Conservation (phyloP, 92 coral and sea anemone species). For the Diadumene lineata region DNA sequence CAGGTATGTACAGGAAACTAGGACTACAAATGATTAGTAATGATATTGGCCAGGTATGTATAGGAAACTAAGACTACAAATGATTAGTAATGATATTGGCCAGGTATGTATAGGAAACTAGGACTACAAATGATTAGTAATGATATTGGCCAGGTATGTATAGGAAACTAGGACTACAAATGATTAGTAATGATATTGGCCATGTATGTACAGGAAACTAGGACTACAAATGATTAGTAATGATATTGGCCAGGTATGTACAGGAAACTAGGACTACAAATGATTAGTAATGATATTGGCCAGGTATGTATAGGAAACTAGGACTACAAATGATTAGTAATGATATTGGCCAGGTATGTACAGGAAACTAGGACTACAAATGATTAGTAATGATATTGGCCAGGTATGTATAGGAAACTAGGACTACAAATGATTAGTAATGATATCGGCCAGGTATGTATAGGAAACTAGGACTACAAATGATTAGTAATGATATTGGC, state of each 20-base stretch:
- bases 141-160: conserved; percentile 91
- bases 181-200: background rate
- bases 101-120: too few relatives aligned
- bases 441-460: conserved; percentile 91
- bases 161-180: too few relatives aligned
- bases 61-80: too few relatives aligned
- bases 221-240: conserved; percentile 92
- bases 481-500: background rate
- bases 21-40: conserved; percentile 92
- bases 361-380: too few relatives aligned
- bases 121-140: conserved; percentile 92
- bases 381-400: background rate
- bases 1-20: too few relatives aligned
- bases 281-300: background rate
- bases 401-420: too few relatives aligned
- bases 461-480: too few relatives aligned
- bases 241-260: conserved; percentile 91
- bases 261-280: too few relatives aligned
- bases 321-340: conserved; percentile 92
- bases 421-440: conserved; percentile 92
- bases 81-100: background rate
- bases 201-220: too few relatives aligned
- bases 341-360: conserved; percentile 91
- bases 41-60: conserved; percentile 91
- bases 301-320: too few relatives aligned